Evolutionary conservation across 2,797 vertebrate species (phyloP).

Genomic region (Calcarius lapponicus): DNA sequence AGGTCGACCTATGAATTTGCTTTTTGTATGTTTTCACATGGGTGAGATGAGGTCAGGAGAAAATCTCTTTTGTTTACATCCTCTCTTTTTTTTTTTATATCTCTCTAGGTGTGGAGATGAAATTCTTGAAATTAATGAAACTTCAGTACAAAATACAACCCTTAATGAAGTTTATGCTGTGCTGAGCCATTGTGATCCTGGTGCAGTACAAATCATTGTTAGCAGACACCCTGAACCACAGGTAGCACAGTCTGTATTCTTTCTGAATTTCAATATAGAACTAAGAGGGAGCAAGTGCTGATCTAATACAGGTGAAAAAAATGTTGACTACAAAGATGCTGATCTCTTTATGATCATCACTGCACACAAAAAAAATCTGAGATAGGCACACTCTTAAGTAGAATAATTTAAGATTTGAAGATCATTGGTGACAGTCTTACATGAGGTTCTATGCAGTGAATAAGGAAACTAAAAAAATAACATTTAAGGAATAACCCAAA

Average conservation of each 20-base stretch:
- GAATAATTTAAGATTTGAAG: background rate
- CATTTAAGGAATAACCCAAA: background rate
- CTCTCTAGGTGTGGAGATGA: constrained; percentile 89
- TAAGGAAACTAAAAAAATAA: background rate
- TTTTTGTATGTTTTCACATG: background rate
- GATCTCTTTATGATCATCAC: background rate
- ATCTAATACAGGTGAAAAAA: background rate
- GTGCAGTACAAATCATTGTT: constrained; percentile 87
- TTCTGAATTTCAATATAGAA: background rate
- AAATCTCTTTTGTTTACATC: background rate
- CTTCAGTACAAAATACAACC: constrained; percentile 85
- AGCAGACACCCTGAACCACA: constrained; percentile 93
- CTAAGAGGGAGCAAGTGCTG: background rate
- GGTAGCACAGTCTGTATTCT: constrained; percentile 65
- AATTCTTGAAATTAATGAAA: constrained; percentile 90
- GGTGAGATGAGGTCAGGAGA: background rate
- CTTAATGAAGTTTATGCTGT: constrained; percentile 89
- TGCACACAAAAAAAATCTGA: background rate
- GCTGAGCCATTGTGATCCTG: constrained; percentile 87
- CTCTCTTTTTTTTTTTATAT: background rate
- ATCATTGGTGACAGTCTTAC: background rate
- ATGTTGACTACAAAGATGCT: background rate
- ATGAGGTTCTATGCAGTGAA: background rate
- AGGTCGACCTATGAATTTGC: background rate
- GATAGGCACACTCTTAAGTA: background rate